A percentile compares a stretch with the other conserved stretches of the same genome.
These are phyloP conservation scores for Ormyrus pomaceus DNA, from an alignment of 2,888 invertebrate genomes.

Conservation along the genomic window DNA sequence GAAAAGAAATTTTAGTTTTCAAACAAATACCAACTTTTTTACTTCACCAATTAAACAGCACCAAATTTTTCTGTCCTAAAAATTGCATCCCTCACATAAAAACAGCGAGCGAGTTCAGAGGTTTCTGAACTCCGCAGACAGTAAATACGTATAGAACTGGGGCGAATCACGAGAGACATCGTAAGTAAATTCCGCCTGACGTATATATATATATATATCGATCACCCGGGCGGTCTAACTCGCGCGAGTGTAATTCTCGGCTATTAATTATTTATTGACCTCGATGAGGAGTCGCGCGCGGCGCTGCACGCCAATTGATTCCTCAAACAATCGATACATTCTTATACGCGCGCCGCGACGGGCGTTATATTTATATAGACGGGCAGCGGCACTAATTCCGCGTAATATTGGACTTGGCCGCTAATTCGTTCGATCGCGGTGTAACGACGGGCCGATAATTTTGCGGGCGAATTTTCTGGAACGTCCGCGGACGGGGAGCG, in stretches of 20 bases:
- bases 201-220: neutral
- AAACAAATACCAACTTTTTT: too few species aligned
- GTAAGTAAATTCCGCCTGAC: neutral
- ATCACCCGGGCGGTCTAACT: neutral
- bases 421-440: neutral
- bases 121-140: neutral
- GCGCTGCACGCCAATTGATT: slow-evolving; percentile 26
- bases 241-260: neutral
- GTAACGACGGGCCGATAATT: neutral
- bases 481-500: neutral
- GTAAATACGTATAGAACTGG: neutral
- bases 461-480: neutral
- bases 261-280: slow-evolving; percentile 38
- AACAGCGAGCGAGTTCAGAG: neutral
- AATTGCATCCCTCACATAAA: too few species aligned
- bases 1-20: too few species aligned
- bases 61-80: too few species aligned
- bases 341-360: neutral
- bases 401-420: neutral
- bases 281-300: neutral
- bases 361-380: too few species aligned
- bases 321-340: slow-evolving; percentile 17
- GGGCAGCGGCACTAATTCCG: too few species aligned
- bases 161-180: neutral
- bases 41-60: too few species aligned